Conservation (phyloP, 2,888 invertebrate genomes). For the Lasioglossum zephyrum region DNA sequence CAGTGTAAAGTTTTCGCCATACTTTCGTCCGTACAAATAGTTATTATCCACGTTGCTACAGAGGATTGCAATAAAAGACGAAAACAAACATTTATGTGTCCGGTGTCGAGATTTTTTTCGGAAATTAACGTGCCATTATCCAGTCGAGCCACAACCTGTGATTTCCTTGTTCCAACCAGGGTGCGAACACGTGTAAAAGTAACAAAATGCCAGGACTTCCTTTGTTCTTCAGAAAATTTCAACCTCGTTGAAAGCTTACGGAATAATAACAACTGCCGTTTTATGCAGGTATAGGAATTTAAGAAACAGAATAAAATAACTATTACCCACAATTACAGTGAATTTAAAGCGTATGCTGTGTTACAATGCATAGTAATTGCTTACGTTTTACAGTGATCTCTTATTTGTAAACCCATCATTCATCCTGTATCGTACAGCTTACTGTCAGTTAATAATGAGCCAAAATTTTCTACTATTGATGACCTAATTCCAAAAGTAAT, state of each 20-base stretch:
- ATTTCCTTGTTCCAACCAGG: slow-evolving; percentile 5
- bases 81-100: background rate
- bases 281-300: background rate
- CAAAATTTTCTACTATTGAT: too few species aligned
- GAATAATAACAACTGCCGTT: background rate
- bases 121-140: slow-evolving; percentile 18
- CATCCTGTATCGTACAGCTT: too few species aligned
- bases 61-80: background rate
- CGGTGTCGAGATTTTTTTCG: background rate
- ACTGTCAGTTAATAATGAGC: too few species aligned
- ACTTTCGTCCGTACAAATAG: slow-evolving; percentile 5
- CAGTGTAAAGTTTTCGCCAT: slow-evolving; percentile 17
- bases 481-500: too few species aligned
- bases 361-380: too few species aligned
- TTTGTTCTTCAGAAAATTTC: background rate
- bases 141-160: background rate
- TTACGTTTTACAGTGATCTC: too few species aligned
- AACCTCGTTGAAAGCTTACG: background rate
- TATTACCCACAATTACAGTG: background rate
- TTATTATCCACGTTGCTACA: background rate
- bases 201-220: background rate
- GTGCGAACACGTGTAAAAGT: background rate
- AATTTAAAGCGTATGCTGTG: too few species aligned
- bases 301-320: background rate
- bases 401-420: too few species aligned